Evolutionary conservation across 2,113 vertebrate species (phyloP).

Genomic region (Spheniscus mendiculus): DNA sequence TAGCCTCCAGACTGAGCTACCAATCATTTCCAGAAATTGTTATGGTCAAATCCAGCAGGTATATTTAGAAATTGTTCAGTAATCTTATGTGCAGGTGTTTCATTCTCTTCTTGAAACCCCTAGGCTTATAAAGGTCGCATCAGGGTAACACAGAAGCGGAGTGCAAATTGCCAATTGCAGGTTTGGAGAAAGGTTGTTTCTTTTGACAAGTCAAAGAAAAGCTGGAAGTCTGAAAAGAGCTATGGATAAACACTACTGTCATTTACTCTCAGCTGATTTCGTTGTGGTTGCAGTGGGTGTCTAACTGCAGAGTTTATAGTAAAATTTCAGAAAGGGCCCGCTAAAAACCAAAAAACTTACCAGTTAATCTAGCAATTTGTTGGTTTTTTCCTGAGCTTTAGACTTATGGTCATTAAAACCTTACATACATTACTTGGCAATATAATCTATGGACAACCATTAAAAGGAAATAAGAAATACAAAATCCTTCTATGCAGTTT

Average conservation of each 20-base stretch:
- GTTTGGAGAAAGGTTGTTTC: neutral
- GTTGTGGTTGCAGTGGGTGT: neutral
- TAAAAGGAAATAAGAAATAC: neutral
- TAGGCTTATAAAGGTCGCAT: neutral
- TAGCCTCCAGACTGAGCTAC: neutral
- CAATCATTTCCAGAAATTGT: neutral
- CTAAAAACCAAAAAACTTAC: neutral
- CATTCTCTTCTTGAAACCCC: neutral
- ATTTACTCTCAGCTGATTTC: neutral
- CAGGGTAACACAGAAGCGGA: neutral
- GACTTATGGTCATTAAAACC: neutral
- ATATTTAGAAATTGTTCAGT: neutral
- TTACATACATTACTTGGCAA: neutral
- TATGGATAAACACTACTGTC: neutral
- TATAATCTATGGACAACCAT: neutral
- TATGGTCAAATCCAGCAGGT: neutral
- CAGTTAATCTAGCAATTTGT: neutral
- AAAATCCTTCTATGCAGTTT: neutral
- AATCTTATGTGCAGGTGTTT: neutral
- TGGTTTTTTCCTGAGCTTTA: neutral
- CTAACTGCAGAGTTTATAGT: neutral
- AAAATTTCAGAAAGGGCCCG: neutral
- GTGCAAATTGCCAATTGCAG: neutral
- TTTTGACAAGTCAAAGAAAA: neutral
- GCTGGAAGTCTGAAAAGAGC: neutral